Conservation (phyloP, 2,113 vertebrate species). For the Sebastes fasciatus region DNA sequence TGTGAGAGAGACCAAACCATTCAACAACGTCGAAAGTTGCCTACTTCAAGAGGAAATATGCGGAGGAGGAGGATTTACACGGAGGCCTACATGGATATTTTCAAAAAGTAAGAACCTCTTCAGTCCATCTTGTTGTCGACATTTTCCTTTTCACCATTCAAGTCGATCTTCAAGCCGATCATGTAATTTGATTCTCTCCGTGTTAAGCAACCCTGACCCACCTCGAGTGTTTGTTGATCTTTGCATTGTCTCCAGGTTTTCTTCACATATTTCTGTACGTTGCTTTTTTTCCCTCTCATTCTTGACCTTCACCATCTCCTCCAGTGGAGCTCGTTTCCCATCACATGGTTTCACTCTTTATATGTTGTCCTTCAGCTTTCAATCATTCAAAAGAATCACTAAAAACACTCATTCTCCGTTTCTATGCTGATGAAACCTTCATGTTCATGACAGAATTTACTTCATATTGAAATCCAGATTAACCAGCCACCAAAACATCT, state of each 20-base stretch:
- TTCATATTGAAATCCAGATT: not conserved
- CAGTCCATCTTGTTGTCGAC: not conserved
- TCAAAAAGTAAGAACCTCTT: conserved; percentile 90
- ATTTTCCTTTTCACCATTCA: not conserved
- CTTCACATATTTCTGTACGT: not conserved
- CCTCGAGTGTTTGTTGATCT: not conserved
- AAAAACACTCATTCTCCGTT: not conserved
- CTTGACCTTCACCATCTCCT: not conserved
- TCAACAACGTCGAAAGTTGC: conserved; percentile 99
- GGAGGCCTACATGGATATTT: conserved; percentile 93
- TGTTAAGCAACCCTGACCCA: not conserved
- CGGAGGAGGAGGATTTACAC: conserved; percentile 99
- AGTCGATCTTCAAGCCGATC: not conserved
- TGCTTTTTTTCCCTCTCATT: not conserved
- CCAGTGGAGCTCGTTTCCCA: not conserved
- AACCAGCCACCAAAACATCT: not conserved
- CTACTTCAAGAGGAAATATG: conserved; percentile 99
- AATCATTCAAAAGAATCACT: not conserved
- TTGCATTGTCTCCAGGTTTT: not conserved
- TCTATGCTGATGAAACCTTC: conserved; percentile 8
- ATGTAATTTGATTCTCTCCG: not conserved
- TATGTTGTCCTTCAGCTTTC: not conserved
- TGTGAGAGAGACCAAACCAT: conserved; percentile 74
- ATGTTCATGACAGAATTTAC: not conserved
- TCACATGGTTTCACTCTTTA: not conserved